These are phyloP conservation scores for Ctenodactylus gundi DNA, from an alignment of 2,113 vertebrate genomes.

Conservation along the genomic window DNA sequence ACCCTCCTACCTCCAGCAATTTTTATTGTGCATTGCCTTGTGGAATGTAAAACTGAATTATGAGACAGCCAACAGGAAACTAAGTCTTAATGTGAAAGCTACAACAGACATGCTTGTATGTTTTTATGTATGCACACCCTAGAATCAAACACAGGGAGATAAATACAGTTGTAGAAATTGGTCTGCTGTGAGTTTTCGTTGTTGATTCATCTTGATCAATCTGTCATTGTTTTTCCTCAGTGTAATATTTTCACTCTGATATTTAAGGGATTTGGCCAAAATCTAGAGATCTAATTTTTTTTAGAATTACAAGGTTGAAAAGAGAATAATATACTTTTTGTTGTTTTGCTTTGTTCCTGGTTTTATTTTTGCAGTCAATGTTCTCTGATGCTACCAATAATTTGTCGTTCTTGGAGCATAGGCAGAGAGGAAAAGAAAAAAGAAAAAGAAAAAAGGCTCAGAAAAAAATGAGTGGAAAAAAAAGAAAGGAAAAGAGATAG, in stretches of 20 bases:
- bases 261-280: conserved; percentile 27
- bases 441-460: neutral
- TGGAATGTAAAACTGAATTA: neutral
- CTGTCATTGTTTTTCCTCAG: neutral
- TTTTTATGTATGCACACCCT: neutral
- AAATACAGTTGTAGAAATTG: neutral
- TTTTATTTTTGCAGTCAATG: neutral
- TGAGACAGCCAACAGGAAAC: neutral
- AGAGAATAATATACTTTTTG: neutral
- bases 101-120: neutral
- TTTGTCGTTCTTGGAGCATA: neutral
- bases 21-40: conserved; percentile 25
- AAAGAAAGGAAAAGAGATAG: conserved; percentile 21
- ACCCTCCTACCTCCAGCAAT: neutral
- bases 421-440: neutral
- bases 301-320: neutral
- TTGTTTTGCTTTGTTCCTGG: neutral
- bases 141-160: neutral
- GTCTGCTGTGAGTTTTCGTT: neutral
- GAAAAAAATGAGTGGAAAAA: neutral
- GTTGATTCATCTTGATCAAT: neutral
- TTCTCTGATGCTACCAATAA: neutral
- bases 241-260: neutral
- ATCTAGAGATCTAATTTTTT: neutral
- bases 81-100: neutral